Percentiles rank a stretch among this genome's conserved stretches.
phyloP scores from a whole-genome alignment of 2,888 invertebrate genomes.

The Volucella zonaria region DNA sequence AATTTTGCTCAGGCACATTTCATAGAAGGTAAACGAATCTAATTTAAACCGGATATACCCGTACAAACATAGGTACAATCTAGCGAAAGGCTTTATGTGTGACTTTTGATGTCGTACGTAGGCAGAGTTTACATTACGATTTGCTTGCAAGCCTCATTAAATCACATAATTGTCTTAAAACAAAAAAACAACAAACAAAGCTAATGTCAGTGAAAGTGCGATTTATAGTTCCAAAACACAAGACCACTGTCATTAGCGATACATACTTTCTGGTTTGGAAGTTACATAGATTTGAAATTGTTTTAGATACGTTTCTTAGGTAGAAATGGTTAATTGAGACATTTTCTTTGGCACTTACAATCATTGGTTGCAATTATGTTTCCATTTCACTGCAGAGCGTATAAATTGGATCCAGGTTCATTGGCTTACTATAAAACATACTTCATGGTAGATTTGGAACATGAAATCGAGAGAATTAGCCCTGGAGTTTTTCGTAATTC shows the following conservation, averaged over 20 bases:
- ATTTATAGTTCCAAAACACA: constrained; percentile 21
- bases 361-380: no score
- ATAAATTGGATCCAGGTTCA: no score
- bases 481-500: no score
- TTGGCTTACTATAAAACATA: no score
- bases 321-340: constrained; percentile 19
- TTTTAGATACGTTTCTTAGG: neutral
- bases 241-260: constrained; percentile 23
- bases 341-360: neutral
- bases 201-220: constrained; percentile 52
- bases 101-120: constrained; percentile 17
- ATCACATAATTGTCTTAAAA: constrained; percentile 40
- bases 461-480: no score
- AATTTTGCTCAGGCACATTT: constrained; percentile 19
- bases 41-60: constrained; percentile 31
- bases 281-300: constrained; percentile 23
- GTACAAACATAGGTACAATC: neutral
- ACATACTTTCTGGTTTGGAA: constrained; percentile 5
- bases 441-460: no score
- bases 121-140: constrained; percentile 31
- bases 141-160: constrained; percentile 57
- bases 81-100: constrained; percentile 7
- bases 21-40: neutral
- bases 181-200: neutral
- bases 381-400: no score